Conservation (phyloP, 2,888 invertebrate species). For the Hedya salicella region DNA sequence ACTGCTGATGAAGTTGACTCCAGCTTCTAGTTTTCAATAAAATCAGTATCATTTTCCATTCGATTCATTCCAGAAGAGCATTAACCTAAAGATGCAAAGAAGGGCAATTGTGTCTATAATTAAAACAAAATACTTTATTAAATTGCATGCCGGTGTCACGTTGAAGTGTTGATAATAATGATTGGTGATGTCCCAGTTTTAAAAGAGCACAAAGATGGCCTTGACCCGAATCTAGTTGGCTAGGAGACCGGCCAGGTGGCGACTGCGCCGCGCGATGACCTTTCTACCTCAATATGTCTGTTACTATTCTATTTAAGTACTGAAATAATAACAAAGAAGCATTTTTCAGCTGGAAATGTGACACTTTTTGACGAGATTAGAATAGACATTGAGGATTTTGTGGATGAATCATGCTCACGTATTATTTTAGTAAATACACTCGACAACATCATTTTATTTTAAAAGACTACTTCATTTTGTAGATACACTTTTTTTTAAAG, state of each 20-base stretch:
- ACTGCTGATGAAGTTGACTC: no score
- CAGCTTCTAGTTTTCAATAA: no score
- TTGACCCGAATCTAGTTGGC: constrained; percentile 78
- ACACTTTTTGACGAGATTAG: constrained; percentile 27
- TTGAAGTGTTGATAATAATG: constrained; percentile 54
- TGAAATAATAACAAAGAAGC: constrained; percentile 20
- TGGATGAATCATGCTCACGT: constrained; percentile 4
- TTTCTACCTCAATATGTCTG: constrained; percentile 59
- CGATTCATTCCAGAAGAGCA: no score
- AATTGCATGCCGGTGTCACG: constrained; percentile 16
- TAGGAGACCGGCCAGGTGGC: constrained; percentile 63
- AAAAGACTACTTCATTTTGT: no score
- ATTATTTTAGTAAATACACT: constrained; percentile 4
- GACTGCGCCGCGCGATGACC: constrained; percentile 60
- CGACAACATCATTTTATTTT: no score
- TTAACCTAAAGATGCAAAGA: neutral
- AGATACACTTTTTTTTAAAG: no score
- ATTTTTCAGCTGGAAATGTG: constrained; percentile 32
- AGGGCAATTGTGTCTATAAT: neutral
- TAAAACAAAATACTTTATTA: constrained; percentile 16
- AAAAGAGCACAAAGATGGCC: constrained; percentile 73
- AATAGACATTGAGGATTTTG: constrained; percentile 15
- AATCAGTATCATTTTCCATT: no score
- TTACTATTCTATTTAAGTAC: constrained; percentile 49
- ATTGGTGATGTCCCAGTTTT: constrained; percentile 60